Evolutionary conservation across 2,113 vertebrate species (phyloP).

Genomic region (Pungitius pungitius): DNA sequence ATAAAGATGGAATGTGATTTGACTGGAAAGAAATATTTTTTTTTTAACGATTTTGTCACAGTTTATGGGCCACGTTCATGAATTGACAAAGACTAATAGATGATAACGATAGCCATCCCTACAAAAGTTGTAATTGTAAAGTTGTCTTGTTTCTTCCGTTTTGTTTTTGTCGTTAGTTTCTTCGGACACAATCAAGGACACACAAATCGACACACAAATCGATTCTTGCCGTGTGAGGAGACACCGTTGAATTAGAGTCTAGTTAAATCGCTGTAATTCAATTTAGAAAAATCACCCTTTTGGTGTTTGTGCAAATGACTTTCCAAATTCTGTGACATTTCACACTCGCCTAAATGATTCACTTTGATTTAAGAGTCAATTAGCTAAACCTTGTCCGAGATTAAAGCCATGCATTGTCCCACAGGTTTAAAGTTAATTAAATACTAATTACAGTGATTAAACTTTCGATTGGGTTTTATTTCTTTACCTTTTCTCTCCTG

Average conservation of each 20-base stretch:
- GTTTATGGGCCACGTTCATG: background rate
- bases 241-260: constrained; percentile 33
- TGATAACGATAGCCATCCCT: background rate
- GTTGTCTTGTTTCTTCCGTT: constrained; percentile 15
- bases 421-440: constrained; percentile 26
- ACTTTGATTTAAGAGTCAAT: constrained; percentile 22
- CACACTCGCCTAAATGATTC: background rate
- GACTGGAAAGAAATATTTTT: background rate
- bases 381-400: constrained; percentile 20
- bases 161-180: constrained; percentile 20
- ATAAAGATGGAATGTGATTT: background rate
- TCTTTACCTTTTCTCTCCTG: background rate
- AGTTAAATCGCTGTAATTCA: constrained; percentile 61
- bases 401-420: constrained; percentile 16
- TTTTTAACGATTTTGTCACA: background rate
- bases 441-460: constrained; percentile 25
- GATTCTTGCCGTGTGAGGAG: constrained; percentile 18
- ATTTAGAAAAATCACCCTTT: constrained; percentile 54
- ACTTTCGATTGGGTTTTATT: background rate
- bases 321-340: constrained; percentile 31
- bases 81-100: background rate
- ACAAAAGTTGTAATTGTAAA: background rate
- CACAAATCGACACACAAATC: constrained; percentile 12
- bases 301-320: constrained; percentile 43
- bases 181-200: constrained; percentile 4